Conservation (phyloP, 2,113 vertebrate genomes). For the Syrrhaptes paradoxus region DNA sequence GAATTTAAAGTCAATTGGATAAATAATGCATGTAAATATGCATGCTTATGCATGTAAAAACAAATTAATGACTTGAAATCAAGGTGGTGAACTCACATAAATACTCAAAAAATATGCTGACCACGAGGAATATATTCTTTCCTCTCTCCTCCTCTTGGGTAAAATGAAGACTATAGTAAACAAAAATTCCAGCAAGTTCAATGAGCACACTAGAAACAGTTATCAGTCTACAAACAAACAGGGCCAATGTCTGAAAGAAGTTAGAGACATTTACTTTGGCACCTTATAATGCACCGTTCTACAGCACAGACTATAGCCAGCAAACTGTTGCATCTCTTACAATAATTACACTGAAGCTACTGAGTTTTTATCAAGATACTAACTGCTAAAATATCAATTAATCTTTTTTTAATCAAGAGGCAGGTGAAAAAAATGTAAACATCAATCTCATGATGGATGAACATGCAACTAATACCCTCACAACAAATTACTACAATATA, state of each 20-base stretch:
- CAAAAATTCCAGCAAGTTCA: slow-evolving; percentile 77
- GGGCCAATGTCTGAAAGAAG: slow-evolving; percentile 55
- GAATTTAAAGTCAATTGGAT: slow-evolving; percentile 78
- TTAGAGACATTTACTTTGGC: slow-evolving; percentile 64
- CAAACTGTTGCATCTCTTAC: slow-evolving; percentile 65
- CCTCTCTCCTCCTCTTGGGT: slow-evolving; percentile 63
- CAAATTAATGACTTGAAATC: slow-evolving; percentile 82
- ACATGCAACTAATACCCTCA: slow-evolving; percentile 62
- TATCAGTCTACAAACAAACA: slow-evolving; percentile 65
- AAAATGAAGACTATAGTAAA: slow-evolving; percentile 71
- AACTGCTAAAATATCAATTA: slow-evolving; percentile 66
- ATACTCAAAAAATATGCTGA: slow-evolving; percentile 74
- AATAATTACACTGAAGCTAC: slow-evolving; percentile 61
- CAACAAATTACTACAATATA: slow-evolving; percentile 47
- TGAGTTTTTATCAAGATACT: slow-evolving; percentile 60
- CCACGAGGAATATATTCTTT: slow-evolving; percentile 73
- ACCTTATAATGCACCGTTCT: slow-evolving; percentile 58
- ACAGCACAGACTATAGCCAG: slow-evolving; percentile 53
- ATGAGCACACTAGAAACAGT: slow-evolving; percentile 69
- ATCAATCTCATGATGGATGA: slow-evolving; percentile 72
- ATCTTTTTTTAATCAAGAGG: slow-evolving; percentile 63
- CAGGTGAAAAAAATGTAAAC: slow-evolving; percentile 73
- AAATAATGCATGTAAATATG: slow-evolving; percentile 81
- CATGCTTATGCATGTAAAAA: slow-evolving; percentile 85
- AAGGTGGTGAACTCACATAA: slow-evolving; percentile 81